These are phyloP conservation scores for Parasteatoda lunata DNA, from an alignment of 2,888 invertebrate species.

Conservation along the genomic window DNA sequence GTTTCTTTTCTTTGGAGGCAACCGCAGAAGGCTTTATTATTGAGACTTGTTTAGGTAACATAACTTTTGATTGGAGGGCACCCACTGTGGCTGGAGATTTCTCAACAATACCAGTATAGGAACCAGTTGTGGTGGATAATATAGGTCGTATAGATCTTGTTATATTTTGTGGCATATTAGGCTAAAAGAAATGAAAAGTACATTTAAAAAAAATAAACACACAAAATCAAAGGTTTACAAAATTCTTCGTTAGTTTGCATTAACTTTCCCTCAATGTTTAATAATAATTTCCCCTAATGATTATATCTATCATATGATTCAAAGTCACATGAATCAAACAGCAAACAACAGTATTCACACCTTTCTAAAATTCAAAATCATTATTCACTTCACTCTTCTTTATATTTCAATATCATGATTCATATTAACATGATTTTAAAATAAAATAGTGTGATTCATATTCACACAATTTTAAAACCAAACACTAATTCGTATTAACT, in stretches of 20 bases:
- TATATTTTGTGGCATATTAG: constrained; percentile 41
- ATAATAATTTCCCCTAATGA: not conserved
- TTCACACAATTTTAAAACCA: too few species aligned
- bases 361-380: too few species aligned
- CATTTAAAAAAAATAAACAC: not conserved
- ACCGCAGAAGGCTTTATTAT: constrained; percentile 44
- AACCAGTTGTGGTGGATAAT: constrained; percentile 15
- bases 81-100: constrained; percentile 58
- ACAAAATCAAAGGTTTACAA: not conserved
- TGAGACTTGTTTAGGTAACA: constrained; percentile 49
- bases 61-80: constrained; percentile 54
- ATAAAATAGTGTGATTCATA: too few species aligned
- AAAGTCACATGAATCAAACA: too few species aligned
- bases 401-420: too few species aligned
- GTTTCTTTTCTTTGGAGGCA: constrained; percentile 53
- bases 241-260: not conserved
- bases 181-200: constrained; percentile 10
- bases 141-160: constrained; percentile 43
- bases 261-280: not conserved
- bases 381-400: too few species aligned
- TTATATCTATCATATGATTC: too few species aligned
- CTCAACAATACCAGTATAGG: constrained; percentile 35
- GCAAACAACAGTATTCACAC: too few species aligned
- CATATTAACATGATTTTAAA: too few species aligned
- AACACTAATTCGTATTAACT: too few species aligned